Evolutionary conservation across 2,888 invertebrate species (phyloP).

Genomic region (Cremastinae sp.): DNA sequence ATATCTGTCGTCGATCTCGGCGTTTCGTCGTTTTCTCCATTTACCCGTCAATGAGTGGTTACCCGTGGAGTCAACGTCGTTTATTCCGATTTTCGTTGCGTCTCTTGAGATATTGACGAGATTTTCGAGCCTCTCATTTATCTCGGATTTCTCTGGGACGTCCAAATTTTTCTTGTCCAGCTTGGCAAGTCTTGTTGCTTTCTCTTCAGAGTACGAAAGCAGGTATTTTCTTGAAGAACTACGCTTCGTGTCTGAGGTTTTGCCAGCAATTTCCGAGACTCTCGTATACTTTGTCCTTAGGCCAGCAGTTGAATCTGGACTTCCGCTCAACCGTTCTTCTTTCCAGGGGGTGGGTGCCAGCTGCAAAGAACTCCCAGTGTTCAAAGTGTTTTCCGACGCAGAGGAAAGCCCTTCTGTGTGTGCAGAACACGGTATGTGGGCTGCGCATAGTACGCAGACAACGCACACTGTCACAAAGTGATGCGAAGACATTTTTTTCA

Average conservation of each 20-base stretch:
- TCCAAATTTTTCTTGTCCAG: not conserved
- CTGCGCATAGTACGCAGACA: constrained; percentile 90
- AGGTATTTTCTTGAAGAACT: constrained; percentile 33
- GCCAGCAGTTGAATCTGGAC: constrained; percentile 53
- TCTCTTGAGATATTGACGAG: constrained; percentile 44
- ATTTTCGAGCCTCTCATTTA: constrained; percentile 71
- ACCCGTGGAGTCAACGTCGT: constrained; percentile 59
- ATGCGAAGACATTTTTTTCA: constrained; percentile 80
- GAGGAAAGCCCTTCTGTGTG: constrained; percentile 82
- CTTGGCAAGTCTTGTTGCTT: constrained; percentile 40
- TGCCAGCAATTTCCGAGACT: not conserved
- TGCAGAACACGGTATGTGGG: constrained; percentile 88
- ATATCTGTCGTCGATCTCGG: constrained; percentile 81
- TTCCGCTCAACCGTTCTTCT: constrained; percentile 40
- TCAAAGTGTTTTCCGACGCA: constrained; percentile 10
- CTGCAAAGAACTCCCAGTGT: constrained; percentile 41
- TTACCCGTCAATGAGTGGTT: constrained; percentile 74
- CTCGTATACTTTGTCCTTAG: not conserved
- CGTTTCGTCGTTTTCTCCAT: constrained; percentile 79
- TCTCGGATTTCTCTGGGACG: constrained; percentile 55
- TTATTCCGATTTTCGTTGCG: constrained; percentile 12
- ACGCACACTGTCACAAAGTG: constrained; percentile 91
- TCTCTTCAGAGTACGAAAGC: constrained; percentile 55
- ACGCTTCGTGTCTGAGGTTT: constrained; percentile 30
- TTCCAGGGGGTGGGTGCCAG: constrained; percentile 18